A percentile compares a stretch with the other conserved stretches of the same genome.
Evolutionary conservation across 2,797 vertebrate species (phyloP).

Genomic region (Hyperoplus lanceolatus): DNA sequence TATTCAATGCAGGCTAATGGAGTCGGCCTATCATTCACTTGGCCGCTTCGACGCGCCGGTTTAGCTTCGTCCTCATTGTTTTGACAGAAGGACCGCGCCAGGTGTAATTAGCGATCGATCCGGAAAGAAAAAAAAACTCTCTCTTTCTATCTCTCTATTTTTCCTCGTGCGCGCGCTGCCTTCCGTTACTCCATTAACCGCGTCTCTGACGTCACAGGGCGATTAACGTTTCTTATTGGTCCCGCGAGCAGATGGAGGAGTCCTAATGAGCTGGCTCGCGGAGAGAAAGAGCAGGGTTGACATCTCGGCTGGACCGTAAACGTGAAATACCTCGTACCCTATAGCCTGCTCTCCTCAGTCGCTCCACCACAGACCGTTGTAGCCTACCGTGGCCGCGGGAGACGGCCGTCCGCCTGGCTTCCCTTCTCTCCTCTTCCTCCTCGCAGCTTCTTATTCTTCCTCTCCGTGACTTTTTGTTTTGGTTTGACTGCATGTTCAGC

Average conservation of each 20-base stretch:
- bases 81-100: slow-evolving; percentile 94
- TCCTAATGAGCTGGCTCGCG: slow-evolving; percentile 73
- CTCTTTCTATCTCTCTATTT: slow-evolving; percentile 22
- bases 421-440: slow-evolving; percentile 15
- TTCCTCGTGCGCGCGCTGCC: slow-evolving; percentile 32
- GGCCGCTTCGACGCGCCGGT: slow-evolving; percentile 52
- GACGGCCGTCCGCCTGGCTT: slow-evolving; percentile 41
- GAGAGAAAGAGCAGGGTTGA: slow-evolving; percentile 59
- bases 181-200: slow-evolving; percentile 79
- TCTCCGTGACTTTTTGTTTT: slow-evolving; percentile 44
- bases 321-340: slow-evolving; percentile 56
- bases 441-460: slow-evolving; percentile 34
- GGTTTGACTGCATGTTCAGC: slow-evolving; percentile 84
- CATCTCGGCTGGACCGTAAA: slow-evolving; percentile 70
- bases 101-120: slow-evolving; percentile 97
- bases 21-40: slow-evolving; percentile 78
- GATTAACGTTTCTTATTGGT: slow-evolving; percentile 97
- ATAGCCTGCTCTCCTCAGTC: slow-evolving; percentile 26
- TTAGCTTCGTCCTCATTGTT: slow-evolving; percentile 81
- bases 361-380: slow-evolving; percentile 26
- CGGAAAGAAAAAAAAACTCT: slow-evolving; percentile 66
- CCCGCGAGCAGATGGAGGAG: slow-evolving; percentile 90
- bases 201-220: slow-evolving; percentile 93
- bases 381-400: slow-evolving; percentile 53
- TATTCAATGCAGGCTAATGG: slow-evolving; percentile 72